These are phyloP conservation scores for Branchellion lobata DNA, from an alignment of 2,888 invertebrate species.

Conservation along the genomic window DNA sequence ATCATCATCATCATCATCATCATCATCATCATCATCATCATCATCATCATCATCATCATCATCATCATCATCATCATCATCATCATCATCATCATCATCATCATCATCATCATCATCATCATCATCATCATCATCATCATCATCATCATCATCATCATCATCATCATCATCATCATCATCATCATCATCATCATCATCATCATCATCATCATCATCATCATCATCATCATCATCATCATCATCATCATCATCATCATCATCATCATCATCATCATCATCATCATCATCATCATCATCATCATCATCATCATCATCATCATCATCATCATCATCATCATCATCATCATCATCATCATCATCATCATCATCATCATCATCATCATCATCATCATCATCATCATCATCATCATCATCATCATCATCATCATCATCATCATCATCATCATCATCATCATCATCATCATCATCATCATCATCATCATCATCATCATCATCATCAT, in stretches of 20 bases:
- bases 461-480: no score
- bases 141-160: constrained; percentile 34
- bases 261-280: constrained; percentile 33
- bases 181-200: constrained; percentile 33
- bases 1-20: background rate
- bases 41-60: background rate
- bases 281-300: constrained; percentile 38
- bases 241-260: constrained; percentile 1
- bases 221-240: constrained; percentile 36
- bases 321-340: constrained; percentile 10
- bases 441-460: no score
- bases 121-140: constrained; percentile 34
- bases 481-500: no score
- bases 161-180: constrained; percentile 36
- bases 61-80: background rate
- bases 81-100: no score
- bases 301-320: constrained; percentile 20
- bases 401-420: no score
- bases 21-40: constrained; percentile 36
- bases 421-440: no score
- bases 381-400: no score
- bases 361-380: no score
- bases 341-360: constrained; percentile 22
- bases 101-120: constrained; percentile 39
- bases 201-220: constrained; percentile 38